These are phyloP conservation scores for Riptortus pedestris DNA, from an alignment of 1,140 invertebrate genomes.

Conservation along the genomic window DNA sequence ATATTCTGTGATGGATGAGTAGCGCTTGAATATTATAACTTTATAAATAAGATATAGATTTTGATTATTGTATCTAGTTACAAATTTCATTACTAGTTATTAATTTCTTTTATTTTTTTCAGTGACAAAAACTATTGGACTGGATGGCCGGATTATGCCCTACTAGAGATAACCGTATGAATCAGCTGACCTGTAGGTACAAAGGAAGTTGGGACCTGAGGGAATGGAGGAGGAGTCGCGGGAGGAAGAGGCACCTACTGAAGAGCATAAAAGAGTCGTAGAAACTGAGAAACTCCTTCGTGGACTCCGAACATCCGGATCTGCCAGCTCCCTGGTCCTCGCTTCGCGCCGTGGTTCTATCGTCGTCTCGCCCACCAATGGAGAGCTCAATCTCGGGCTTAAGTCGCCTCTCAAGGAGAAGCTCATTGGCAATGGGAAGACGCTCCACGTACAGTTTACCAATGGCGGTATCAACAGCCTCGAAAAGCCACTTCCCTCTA, in stretches of 20 bases:
- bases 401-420: slow-evolving; percentile 10
- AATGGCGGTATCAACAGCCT: slow-evolving; percentile 8
- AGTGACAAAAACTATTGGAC: too few species aligned
- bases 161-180: too few species aligned
- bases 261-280: background rate
- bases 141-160: too few species aligned
- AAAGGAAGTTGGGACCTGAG: too few species aligned
- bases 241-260: background rate
- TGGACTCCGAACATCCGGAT: background rate
- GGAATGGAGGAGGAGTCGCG: slow-evolving; percentile 12
- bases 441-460: slow-evolving; percentile 24
- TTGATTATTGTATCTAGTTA: too few species aligned
- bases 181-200: too few species aligned
- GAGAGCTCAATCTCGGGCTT: slow-evolving; percentile 17
- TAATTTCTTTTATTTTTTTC: too few species aligned
- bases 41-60: too few species aligned
- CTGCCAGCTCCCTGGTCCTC: slow-evolving; percentile 18
- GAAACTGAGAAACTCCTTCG: background rate
- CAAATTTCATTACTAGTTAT: too few species aligned
- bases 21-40: too few species aligned
- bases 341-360: slow-evolving; percentile 27
- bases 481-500: slow-evolving; percentile 5
- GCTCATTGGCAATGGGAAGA: slow-evolving; percentile 15
- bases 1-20: too few species aligned
- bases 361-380: slow-evolving; percentile 28